Evolutionary conservation across 1,140 invertebrate genomes (phyloP), one percentile per base, ranked within the genome.

Genomic region (Dendroctonus valens): DNA sequence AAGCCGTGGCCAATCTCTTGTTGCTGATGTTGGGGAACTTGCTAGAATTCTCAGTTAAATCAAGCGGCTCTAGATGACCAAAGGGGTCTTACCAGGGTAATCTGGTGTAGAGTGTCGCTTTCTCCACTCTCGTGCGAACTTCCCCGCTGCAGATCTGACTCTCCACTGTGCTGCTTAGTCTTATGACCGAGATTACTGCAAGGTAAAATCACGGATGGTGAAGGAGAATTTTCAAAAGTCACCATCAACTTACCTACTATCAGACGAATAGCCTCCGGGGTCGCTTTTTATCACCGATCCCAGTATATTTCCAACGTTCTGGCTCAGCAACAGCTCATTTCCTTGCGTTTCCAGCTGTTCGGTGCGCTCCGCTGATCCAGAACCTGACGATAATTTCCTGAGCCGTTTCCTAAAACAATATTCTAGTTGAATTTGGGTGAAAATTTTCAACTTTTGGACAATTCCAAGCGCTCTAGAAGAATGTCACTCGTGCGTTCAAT

Each of bases 321-420:
- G 72, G 15, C 70, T 72, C 39, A 82, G 71, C 15, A 80, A 81
- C 9, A 82, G 78, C 66, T 83, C 81, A 68, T 79, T 83, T 38
- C 78, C 73, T 69, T 83, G 81, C 69, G 50, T 59, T 8, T 63
- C 61, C 12, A 69, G 15, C 59, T 72, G 69, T n/a, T 70, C 70
- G n/a, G 69, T 78, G 15, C 79, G 75, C 70, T 82, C 85, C 49
- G 77, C 84, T 61, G 85, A 88, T 58, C 81, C 84, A 76, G 79
- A 89, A 6, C 89, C 88, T 14, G 83, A 86, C 1, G 89, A 91
- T 52, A 87, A 86, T 79, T 90, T 90, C 67, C 89, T 80, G 72
- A 90, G 81, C 65, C 89, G 79, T 77, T 88, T 89, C 70, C 86
- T 81, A 63, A 74, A 68, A 67, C 26, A 26, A 26, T 26, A 26